Evolutionary conservation across 2,888 invertebrate species (phyloP), one percentile per base, ranked within the genome.

Genomic region (Clitarchus hookeri): DNA sequence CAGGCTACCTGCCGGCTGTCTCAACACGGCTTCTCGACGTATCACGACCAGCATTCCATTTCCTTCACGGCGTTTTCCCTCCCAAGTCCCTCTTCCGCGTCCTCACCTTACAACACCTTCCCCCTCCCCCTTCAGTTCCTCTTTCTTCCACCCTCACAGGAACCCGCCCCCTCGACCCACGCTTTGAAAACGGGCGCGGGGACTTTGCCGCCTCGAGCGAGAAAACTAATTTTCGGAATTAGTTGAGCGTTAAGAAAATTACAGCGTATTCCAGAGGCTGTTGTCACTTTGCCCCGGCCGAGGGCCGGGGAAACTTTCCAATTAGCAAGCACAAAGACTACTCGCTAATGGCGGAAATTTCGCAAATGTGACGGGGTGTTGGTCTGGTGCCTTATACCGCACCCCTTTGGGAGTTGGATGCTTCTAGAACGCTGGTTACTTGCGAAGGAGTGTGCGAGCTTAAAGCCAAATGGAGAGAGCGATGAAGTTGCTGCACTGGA

Each of bases 141-240:
- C 6, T 19, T 65, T 8, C n/a, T 3, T 65, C 19, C 65, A 1
- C n/a, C n/a, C 65, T 1, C 65, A 11, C 65, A 65, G 2, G 65
- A 65, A 65, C 23, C 6, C 65, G 3, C 19, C n/a, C 65, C 65
- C 65, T 65, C 36, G 36, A 36, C 36, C 1, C 36, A 4, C 36
- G 12, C 65, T 65, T n/a, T n/a, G 65, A n/a, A 16, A 65, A 65
- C 65, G 65, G 36, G 36, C 2, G 65, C 65, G 3, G 65, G 3
- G 65, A 23, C 65, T 65, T 23, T 65, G 23, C 65, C 65, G 65
- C 65, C 65, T 19, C 65, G n/a, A 65, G 65, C 65, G 65, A 65
- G 65, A 65, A 65, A 65, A 65, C 65, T 65, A 65, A 65, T 65
- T 65, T 65, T 65, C 65, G 65, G 65, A 65, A 65, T 65, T 65